Conservation (phyloP, 2,888 invertebrate genomes). For the Amphimallon solstitiale region DNA sequence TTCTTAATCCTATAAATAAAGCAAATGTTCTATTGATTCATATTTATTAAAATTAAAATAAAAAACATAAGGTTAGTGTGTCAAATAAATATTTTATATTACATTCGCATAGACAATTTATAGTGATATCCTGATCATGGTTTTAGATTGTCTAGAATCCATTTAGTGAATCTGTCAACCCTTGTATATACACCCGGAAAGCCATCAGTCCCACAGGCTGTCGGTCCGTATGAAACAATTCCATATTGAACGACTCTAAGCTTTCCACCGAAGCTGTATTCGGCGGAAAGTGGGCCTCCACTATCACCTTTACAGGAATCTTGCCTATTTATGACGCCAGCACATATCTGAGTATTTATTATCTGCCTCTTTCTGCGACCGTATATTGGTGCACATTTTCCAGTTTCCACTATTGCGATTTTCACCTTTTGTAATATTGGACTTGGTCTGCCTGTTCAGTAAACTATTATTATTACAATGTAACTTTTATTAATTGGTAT, state of each 20-base stretch:
- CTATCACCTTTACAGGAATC: no score
- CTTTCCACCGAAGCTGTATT: background rate
- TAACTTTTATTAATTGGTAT: slow-evolving; percentile 53
- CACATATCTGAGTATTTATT: no score
- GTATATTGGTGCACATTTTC: slow-evolving; percentile 55
- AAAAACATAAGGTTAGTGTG: no score
- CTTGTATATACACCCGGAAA: slow-evolving; percentile 77
- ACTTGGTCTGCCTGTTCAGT: slow-evolving; percentile 53
- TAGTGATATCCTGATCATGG: slow-evolving; percentile 57
- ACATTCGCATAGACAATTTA: no score
- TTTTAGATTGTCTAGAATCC: slow-evolving; percentile 68
- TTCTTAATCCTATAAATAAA: no score
- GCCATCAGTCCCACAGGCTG: slow-evolving; percentile 61
- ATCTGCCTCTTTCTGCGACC: slow-evolving; percentile 47
- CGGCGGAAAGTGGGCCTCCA: no score
- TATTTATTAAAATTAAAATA: no score
- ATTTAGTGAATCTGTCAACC: slow-evolving; percentile 70
- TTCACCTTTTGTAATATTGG: slow-evolving; percentile 61
- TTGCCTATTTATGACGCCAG: no score
- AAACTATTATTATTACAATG: slow-evolving; percentile 18
- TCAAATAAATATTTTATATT: no score
- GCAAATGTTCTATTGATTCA: no score
- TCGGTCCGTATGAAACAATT: slow-evolving; percentile 64
- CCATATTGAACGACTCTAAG: slow-evolving; percentile 67
- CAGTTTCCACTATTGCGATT: slow-evolving; percentile 58